Evolutionary conservation across 1,140 invertebrate genomes (phyloP).

Genomic region (Acarapis woodi): DNA sequence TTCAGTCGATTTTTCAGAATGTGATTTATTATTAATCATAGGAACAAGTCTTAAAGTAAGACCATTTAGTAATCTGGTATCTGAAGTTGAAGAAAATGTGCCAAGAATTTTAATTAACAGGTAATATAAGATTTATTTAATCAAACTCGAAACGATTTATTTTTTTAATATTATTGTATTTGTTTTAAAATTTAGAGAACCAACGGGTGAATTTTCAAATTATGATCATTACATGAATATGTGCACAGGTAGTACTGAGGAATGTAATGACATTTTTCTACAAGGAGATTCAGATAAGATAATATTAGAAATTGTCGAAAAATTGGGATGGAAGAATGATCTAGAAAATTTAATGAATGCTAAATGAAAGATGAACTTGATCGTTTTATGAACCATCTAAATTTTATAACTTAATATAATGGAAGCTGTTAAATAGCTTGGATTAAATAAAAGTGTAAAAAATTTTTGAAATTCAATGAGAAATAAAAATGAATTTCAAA

Average conservation of each 20-base stretch:
- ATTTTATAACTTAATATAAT: no score
- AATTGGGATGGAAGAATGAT: slow-evolving; percentile 40
- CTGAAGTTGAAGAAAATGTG: slow-evolving; percentile 34
- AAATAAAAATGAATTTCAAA: no score
- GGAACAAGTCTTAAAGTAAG: slow-evolving; percentile 79
- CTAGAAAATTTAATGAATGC: slow-evolving; percentile 4
- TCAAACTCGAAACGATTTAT: neutral
- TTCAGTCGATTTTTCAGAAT: slow-evolving; percentile 41
- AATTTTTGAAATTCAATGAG: no score
- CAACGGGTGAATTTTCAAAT: slow-evolving; percentile 7
- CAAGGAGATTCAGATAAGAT: slow-evolving; percentile 65
- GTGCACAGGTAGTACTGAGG: slow-evolving; percentile 19
- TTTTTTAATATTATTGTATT: no score
- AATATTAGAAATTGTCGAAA: slow-evolving; percentile 38
- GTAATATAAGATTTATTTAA: no score
- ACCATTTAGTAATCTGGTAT: slow-evolving; percentile 68
- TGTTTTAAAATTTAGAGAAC: no score
- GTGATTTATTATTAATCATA: slow-evolving; percentile 76
- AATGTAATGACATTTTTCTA: slow-evolving; percentile 45
- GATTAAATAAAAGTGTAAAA: no score
- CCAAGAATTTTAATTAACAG: slow-evolving; percentile 26
- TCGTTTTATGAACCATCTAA: no score
- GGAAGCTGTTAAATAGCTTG: no score
- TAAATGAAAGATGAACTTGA: neutral
- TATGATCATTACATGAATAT: neutral